A percentile compares a stretch with the other conserved stretches of the same genome.
These are phyloP conservation scores for Cylas formicarius DNA, from an alignment of 1,140 invertebrate species.

Conservation along the genomic window DNA sequence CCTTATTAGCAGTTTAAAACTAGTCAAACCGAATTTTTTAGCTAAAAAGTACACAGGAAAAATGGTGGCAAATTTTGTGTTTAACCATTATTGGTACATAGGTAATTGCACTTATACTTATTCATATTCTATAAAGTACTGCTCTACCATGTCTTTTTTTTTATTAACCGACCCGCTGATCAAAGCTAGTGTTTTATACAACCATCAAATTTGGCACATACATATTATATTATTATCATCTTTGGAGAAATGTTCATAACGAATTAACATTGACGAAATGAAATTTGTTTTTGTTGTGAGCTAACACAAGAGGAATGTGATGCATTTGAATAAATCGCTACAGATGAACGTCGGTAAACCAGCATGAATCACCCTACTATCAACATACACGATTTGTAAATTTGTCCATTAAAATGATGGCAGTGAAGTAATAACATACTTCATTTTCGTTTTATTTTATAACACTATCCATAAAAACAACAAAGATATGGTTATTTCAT, in stretches of 20 bases:
- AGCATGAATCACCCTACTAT: too few species aligned
- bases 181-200: background rate
- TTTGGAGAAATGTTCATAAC: too few species aligned
- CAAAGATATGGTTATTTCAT: conserved; percentile 19
- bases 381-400: too few species aligned
- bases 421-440: conserved; percentile 26
- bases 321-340: too few species aligned
- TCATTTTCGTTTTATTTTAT: conserved; percentile 10
- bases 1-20: conserved; percentile 21
- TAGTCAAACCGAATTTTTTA: conserved; percentile 9
- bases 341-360: too few species aligned
- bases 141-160: conserved; percentile 9
- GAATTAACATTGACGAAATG: too few species aligned
- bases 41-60: conserved; percentile 10
- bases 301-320: too few species aligned
- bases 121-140: conserved; percentile 12
- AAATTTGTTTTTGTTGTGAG: too few species aligned
- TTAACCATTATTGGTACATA: conserved; percentile 26
- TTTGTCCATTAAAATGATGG: too few species aligned
- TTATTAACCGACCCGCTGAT: background rate
- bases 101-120: conserved; percentile 31
- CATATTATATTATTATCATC: background rate
- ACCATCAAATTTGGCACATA: conserved; percentile 8
- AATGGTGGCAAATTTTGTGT: conserved; percentile 16
- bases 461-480: conserved; percentile 27